Percentiles rank a stretch among this genome's conserved stretches.
Evolutionary conservation across 2,888 invertebrate species (phyloP).

Genomic region (Podabrus alpinus): DNA sequence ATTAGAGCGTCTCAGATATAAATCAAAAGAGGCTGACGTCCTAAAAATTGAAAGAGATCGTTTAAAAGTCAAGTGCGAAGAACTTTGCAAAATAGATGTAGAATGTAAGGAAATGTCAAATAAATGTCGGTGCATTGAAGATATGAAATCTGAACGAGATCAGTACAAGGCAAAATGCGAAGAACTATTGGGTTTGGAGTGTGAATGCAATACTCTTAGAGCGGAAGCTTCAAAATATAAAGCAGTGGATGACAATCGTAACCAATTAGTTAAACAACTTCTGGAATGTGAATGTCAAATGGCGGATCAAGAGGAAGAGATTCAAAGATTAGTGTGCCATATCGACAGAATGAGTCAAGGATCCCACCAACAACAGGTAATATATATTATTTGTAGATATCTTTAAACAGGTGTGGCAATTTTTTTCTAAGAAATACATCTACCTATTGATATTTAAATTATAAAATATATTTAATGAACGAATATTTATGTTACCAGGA

Average conservation of each 20-base stretch:
- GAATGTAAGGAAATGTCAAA: slow-evolving; percentile 46
- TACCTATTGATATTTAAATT: neutral
- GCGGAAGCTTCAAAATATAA: slow-evolving; percentile 46
- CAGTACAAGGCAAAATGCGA: slow-evolving; percentile 50
- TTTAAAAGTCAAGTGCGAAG: slow-evolving; percentile 40
- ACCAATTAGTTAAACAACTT: slow-evolving; percentile 57
- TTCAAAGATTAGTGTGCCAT: slow-evolving; percentile 59
- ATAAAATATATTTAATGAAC: neutral
- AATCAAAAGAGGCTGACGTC: slow-evolving; percentile 47
- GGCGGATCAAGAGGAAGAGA: slow-evolving; percentile 63
- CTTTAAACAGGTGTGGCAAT: slow-evolving; percentile 37
- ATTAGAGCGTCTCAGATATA: slow-evolving; percentile 41
- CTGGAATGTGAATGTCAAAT: slow-evolving; percentile 61
- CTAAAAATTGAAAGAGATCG: slow-evolving; percentile 49
- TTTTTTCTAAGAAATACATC: slow-evolving; percentile 10
- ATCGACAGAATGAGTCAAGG: slow-evolving; percentile 57
- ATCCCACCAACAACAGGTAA: slow-evolving; percentile 51
- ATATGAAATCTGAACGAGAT: slow-evolving; percentile 49
- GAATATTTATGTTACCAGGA: slow-evolving; percentile 35
- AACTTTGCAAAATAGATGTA: slow-evolving; percentile 43
- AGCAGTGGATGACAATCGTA: slow-evolving; percentile 57
- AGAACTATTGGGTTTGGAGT: slow-evolving; percentile 43
- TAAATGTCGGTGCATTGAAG: slow-evolving; percentile 44
- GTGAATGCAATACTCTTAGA: slow-evolving; percentile 44
- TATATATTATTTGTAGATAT: neutral